Percentiles rank a stretch among this genome's conserved stretches.
Conservation (phyloP, 2,888 invertebrate species). For the Stegophylla sp. region DNA sequence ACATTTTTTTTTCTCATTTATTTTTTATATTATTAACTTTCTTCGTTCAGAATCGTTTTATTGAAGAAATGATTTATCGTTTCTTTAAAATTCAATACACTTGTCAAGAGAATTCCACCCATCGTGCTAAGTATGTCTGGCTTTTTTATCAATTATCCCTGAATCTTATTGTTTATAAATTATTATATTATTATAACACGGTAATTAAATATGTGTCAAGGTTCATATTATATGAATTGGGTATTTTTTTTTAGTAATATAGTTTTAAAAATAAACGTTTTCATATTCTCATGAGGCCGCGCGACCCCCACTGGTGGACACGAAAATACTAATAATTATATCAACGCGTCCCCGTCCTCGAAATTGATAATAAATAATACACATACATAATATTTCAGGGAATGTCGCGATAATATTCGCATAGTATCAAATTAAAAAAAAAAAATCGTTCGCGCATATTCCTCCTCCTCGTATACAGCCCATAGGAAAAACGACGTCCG, state of each 20-base stretch:
- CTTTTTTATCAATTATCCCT: background rate
- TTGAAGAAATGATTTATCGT: too few relatives aligned
- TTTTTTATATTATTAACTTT: too few relatives aligned
- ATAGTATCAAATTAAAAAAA: constrained; percentile 35
- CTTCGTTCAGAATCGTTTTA: too few relatives aligned
- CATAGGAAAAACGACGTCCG: constrained; percentile 54
- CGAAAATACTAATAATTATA: constrained; percentile 38
- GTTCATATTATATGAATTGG: background rate
- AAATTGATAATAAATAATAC: constrained; percentile 36
- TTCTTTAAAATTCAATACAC: too few relatives aligned
- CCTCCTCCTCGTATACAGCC: constrained; percentile 6
- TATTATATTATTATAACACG: background rate
- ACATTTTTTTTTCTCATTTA: too few relatives aligned
- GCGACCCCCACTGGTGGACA: background rate
- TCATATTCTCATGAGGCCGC: background rate
- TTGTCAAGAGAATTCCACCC: too few relatives aligned
- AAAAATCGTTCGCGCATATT: constrained; percentile 13
- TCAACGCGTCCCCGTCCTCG: constrained; percentile 36
- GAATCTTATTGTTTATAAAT: background rate
- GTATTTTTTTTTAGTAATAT: background rate
- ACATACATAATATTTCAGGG: background rate
- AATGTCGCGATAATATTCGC: constrained; percentile 28
- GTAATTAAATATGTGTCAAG: constrained; percentile 20
- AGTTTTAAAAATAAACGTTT: constrained; percentile 23
- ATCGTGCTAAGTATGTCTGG: too few relatives aligned